A percentile compares a stretch with the other conserved stretches of the same genome.
phyloP scores from a whole-genome alignment of 2,113 vertebrate genomes.

The Monarcha castaneiventris region DNA sequence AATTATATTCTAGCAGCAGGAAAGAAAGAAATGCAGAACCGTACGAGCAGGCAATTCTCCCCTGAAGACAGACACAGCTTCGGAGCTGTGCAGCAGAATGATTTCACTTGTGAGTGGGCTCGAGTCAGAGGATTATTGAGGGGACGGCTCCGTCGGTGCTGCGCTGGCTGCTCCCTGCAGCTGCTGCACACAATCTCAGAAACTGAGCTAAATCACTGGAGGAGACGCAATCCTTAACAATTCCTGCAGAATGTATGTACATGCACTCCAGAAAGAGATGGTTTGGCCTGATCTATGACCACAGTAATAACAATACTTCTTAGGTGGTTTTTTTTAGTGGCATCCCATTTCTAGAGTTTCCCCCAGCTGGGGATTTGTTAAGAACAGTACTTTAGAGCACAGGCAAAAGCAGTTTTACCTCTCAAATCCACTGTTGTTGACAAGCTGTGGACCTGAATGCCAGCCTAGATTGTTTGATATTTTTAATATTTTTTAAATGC shows the following conservation, averaged over 20 bases:
- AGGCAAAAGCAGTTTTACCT: neutral
- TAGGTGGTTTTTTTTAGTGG: neutral
- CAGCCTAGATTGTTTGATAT: neutral
- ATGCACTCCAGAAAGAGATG: neutral
- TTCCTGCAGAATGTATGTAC: neutral
- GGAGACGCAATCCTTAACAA: neutral
- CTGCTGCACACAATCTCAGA: neutral
- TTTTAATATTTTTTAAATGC: neutral
- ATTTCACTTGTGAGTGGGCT: neutral
- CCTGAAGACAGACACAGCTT: neutral
- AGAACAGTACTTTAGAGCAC: neutral
- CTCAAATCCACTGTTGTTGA: neutral
- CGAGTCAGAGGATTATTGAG: rapidly evolving
- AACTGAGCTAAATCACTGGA: neutral
- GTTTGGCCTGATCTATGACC: neutral
- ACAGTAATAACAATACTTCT: neutral
- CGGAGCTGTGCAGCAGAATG: neutral
- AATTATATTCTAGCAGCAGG: conserved; percentile 55
- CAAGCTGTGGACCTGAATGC: neutral
- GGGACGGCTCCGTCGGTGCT: neutral
- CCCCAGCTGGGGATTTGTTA: neutral
- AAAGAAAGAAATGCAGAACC: neutral
- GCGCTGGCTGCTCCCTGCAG: neutral
- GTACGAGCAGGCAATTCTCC: neutral
- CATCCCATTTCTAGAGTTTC: neutral